Evolutionary conservation across 2,797 vertebrate species (phyloP), one percentile per base, ranked within the genome.

Genomic region (Tinamus major): DNA sequence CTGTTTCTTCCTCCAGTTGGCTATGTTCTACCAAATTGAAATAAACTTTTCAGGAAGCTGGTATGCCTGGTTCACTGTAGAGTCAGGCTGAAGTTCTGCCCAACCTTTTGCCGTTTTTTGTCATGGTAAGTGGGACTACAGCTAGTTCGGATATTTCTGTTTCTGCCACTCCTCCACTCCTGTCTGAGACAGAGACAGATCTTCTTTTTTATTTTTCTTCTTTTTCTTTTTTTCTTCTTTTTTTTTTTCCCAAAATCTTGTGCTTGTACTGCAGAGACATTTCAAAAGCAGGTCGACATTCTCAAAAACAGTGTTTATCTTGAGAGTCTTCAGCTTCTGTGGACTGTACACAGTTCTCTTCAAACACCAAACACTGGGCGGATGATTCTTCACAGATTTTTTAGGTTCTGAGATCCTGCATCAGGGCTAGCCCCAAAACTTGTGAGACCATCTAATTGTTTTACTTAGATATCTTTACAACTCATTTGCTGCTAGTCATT

Each of bases 391-490:
- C 31, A 53, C 71, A 71, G 12, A 2, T 62, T 93, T 71, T 78
- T 41, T 56, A 31, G 48, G 41, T 46, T 4, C 7, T 17, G 6
- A 62, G 33, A 81, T 42, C 29, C 12, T 74, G 29, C 8, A 6
- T 49, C 76, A 67, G 6, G 27, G 21, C 27, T 13, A 35, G 13
- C 3, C n/a, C 16, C 14, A 58, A 85, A 85, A 21, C 88, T 77
- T 79, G 44, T 61, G 49, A 86, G 31, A 83, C 16, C 48, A 53
- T 9, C 6, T 74, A 71, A 56, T 63, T 51, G 26, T 87, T 91
- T 86, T 90, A 65, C 74, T 67, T 82, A 3, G 90, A 71, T 59
- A 85, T 64, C 51, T 70, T 82, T 59, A 59, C 44, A 84, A 67
- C 10, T 74, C 44, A 79, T 92, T 94, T 93, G 41, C 58, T 71